Base-by-base conservation (phyloP, 2,113 vertebrate genomes). In the Muntiacus muntjak region DNA sequence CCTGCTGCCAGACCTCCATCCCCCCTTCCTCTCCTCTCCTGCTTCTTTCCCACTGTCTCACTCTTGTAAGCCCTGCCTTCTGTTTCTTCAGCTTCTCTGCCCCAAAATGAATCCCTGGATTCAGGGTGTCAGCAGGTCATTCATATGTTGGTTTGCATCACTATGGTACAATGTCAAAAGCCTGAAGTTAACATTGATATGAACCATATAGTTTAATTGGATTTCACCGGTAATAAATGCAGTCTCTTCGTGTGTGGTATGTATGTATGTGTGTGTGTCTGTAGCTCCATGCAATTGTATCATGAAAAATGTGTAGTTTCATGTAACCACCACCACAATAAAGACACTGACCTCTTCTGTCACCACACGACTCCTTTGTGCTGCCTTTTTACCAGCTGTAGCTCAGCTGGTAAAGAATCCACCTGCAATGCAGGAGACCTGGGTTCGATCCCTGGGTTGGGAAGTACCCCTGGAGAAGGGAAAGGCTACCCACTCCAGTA, bases 61-160 rank as follows among this genome's bases (percentile, higher is more conserved):
- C 57, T 58, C 84, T 95, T 85, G 16, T 12, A 58, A 57, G 19
- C 21, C n/a, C 0, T 64, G 30, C 62, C 36, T 58, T 55, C 58
- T 25, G 21, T 81, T 60, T 93, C 83, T 90, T 90, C 58, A 60
- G 47, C 62, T 93, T 79, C 58, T 94, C 50, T 55, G 47, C 23
- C 76, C 55, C 58, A 5, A 87, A 84, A 79, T 19, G 54, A 91
- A 64, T 33, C 60, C 52, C 45, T 23, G 43, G 10, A 89, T 84
- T 57, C 21, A 6, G 19, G 43, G 23, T 58, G 52, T 26, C 23
- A 12, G 76, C 21, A 30, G 79, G 43, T 95, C n/a, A 30, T 4
- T n/a, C 64, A 6, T 14, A 17, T 2, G 11, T 17, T 45, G 30
- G 33, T 84, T 90, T 57, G 60, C 43, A 25, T 74, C 58, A 54